Base-by-base conservation (phyloP, 2,113 vertebrate genomes). In the Nestor notabilis region DNA sequence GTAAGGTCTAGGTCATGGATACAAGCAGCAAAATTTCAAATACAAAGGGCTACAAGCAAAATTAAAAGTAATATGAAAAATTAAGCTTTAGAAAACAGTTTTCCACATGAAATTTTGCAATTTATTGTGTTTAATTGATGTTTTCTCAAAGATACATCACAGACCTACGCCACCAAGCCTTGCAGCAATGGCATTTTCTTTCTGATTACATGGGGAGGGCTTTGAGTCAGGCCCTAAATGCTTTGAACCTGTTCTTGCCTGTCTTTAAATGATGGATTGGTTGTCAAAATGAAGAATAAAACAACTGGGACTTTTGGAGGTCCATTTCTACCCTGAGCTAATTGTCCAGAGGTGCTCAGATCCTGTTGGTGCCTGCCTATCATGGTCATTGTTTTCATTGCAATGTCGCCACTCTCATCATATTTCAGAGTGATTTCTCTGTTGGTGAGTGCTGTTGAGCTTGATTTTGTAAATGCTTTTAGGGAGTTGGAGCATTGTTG, bases 401-500 rank as follows among this genome's bases (percentile, higher is more conserved):
- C 84, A 47, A 11, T 11, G 33, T 68, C 80, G 61, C 82, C 74
- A 15, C 74, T 89, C 33, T 75, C 83, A 53, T 91, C 33, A 10
- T 66, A 50, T 92, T 95, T 92, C 63, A 41, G 25, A 76, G 65
- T 72, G 74, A 64, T 85, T 97, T 90, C 74, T 87, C 72, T 5
- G 9, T 52, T 91, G 94, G 37, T 93, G 52, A 82, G n/a, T 83
- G 63, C 37, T 49, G 52, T 92, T 79, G 91, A 63, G 41, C 86
- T 87, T 74, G 81, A 79, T 89, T 96, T 91, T 85, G 35, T 79
- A 79, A 95, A 82, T 56, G 81, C 64, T 91, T 83, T 91, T 91
- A 96, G 83, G 84, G 87, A 94, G 87, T 94, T 94, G 64, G 60
- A 97, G 84, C 64, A 61, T n/a, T 95, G 68, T 60, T 96, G 96